These are phyloP conservation scores for Meandrina meandrites DNA, from an alignment of 92 coral and sea anemone species.

Conservation along the genomic window DNA sequence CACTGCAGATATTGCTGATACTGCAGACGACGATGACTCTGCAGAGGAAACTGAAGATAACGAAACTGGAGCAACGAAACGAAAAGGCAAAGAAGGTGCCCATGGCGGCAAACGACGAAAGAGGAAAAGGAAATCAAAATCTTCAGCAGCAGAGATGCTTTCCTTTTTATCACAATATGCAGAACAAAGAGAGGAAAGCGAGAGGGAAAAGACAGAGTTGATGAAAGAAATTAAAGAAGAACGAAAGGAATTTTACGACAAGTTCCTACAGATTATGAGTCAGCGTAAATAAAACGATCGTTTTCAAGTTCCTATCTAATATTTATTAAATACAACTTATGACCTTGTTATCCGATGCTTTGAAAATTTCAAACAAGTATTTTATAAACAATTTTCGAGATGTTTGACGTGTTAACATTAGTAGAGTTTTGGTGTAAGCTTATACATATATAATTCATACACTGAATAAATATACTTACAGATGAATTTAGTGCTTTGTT, in stretches of 20 bases:
- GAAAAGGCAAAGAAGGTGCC: conserved; percentile 24
- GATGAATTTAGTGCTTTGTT: conserved; percentile 4
- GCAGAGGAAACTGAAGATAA: conserved; percentile 17
- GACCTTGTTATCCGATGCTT: no score
- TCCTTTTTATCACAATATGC: conserved; percentile 22
- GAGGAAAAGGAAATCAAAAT: conserved; percentile 43
- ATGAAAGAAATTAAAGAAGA: conserved; percentile 33
- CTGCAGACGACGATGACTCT: conserved; percentile 26
- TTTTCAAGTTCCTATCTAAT: no score
- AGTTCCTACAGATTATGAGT: conserved; percentile 23
- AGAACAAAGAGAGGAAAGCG: conserved; percentile 38
- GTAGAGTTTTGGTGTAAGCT: no score
- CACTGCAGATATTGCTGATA: conserved; percentile 16
- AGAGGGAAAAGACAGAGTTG: conserved; percentile 36
- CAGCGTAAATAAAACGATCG: conserved; percentile 15
- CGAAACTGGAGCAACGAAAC: conserved; percentile 11
- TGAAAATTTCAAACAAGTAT: no score
- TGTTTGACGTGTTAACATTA: no score
- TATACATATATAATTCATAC: no score
- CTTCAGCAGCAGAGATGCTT: conserved; percentile 46
- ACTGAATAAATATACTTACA: no score
- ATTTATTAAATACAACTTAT: no score
- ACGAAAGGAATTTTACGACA: conserved; percentile 31
- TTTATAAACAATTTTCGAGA: no score
- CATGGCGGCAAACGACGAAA: conserved; percentile 31